Conservation (phyloP, 2,888 invertebrate species). For the Anthophora plumipes region DNA sequence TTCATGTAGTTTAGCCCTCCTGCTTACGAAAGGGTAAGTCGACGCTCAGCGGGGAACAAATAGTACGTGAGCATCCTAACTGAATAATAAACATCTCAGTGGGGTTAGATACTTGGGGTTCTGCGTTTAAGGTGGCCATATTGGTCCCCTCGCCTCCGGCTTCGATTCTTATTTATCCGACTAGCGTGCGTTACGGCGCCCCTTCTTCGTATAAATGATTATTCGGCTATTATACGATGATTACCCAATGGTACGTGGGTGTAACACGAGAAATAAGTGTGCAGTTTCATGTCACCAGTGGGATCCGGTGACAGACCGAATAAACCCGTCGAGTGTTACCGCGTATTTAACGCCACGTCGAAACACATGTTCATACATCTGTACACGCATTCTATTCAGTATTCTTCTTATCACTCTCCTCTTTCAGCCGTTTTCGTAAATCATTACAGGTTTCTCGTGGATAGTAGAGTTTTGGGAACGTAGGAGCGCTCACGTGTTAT, state of each 20-base stretch:
- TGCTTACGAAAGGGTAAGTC: constrained; percentile 54
- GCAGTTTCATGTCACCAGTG: constrained; percentile 72
- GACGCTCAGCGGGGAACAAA: constrained; percentile 71
- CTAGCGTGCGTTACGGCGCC: constrained; percentile 32
- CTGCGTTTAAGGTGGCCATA: constrained; percentile 79
- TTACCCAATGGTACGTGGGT: constrained; percentile 81
- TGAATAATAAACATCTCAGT: constrained; percentile 79
- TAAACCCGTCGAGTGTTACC: constrained; percentile 75
- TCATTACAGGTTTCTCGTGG: constrained; percentile 3
- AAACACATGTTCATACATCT: constrained; percentile 80
- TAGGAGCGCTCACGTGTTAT: no score
- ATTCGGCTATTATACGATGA: constrained; percentile 83
- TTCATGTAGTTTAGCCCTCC: constrained; percentile 11
- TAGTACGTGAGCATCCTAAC: constrained; percentile 78
- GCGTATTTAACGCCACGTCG: constrained; percentile 73
- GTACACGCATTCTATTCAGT: constrained; percentile 42
- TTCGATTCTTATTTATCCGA: constrained; percentile 65
- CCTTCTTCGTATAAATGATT: constrained; percentile 74
- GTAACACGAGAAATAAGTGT: constrained; percentile 83
- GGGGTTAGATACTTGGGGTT: constrained; percentile 69
- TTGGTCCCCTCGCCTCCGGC: constrained; percentile 79
- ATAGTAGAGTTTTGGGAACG: no score
- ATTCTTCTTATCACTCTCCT: constrained; percentile 16
- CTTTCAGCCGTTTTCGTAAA: constrained; percentile 38
- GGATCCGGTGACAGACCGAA: constrained; percentile 80